Base-by-base conservation (phyloP, 92 coral and sea anemone species). In the Epizoanthus illoricatus region DNA sequence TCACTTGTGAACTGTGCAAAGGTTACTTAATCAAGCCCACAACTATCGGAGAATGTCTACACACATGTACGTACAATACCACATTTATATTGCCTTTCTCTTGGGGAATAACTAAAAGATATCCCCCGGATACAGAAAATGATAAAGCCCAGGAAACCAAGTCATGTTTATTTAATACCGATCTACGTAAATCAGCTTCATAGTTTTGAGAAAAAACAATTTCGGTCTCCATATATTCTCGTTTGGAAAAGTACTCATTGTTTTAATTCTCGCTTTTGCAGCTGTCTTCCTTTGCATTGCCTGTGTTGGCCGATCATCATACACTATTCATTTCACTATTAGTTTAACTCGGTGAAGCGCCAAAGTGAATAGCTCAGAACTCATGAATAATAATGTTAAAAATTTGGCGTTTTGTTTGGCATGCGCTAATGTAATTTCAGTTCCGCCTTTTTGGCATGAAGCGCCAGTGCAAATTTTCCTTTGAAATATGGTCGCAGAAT, bases 21-120 rank as follows among this genome's bases (percentile, higher is more conserved):
- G 99, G 99, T 76, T 97, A 97, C 81, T 86, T 94, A 90, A 91
- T 97, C 76, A 94, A 92, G 88, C 99, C 99, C 0, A 97, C 99
- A 10, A 94, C 98, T 59, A 94, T 97, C 69, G 90, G 98, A 74
- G 99, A 97, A 80, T 97, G 99, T 87, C 94, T 97, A 9, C 99
- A 97, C 81, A 97, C 99, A 76, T 97, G 99, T 97, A 94, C 89
- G 99, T 94, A 83, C 55, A 62, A 49, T 71, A 66, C 55, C 62
- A 52, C 23, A 24, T 62, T 21, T 43, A 63, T 62, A 58, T 2
- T n/a, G 36, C 58, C 40, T 78, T 78, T 78, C 40, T 41, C 47
- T 63, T 59, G 71, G 71, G 73, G 75, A 84, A 87, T 84, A 87
- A 61, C 76, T 58, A 41, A n/a, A 87, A 79, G 73, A 60, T 67